These are phyloP conservation scores for Enteromius treurensis DNA, from an alignment of 2,797 vertebrate genomes.

Conservation along the genomic window DNA sequence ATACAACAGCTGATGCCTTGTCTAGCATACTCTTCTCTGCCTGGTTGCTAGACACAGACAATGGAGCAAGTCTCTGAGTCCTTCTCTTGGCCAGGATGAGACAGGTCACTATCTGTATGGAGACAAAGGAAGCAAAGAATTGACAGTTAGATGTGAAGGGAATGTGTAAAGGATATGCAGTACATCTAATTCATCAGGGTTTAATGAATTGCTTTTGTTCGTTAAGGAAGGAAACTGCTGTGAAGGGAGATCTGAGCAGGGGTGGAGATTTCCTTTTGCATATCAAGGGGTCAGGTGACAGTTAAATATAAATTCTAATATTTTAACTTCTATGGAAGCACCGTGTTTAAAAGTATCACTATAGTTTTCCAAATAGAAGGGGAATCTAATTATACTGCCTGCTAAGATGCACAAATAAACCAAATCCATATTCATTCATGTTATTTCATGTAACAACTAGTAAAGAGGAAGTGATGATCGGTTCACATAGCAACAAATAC, in stretches of 20 bases:
- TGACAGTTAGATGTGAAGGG: conserved; percentile 15
- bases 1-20: conserved; percentile 60
- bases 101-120: conserved; percentile 46
- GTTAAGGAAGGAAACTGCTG: background rate
- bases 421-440: background rate
- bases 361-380: background rate
- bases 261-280: background rate
- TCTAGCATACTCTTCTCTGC: conserved; percentile 43
- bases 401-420: background rate
- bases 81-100: conserved; percentile 49
- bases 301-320: background rate
- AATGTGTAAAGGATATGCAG: conserved; percentile 29
- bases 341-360: background rate
- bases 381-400: background rate
- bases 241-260: conserved; percentile 11
- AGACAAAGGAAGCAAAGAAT: conserved; percentile 35
- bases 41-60: conserved; percentile 50
- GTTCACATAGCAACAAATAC: background rate
- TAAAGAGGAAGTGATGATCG: background rate
- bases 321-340: too few species aligned
- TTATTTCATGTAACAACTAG: background rate
- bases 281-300: background rate
- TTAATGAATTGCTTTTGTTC: conserved; percentile 18
- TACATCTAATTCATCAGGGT: conserved; percentile 16
- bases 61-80: conserved; percentile 53